Percentiles rank a stretch among this genome's conserved stretches.
These are phyloP conservation scores for Lochmaea crataegi DNA, from an alignment of 2,888 invertebrate genomes.

Conservation along the genomic window DNA sequence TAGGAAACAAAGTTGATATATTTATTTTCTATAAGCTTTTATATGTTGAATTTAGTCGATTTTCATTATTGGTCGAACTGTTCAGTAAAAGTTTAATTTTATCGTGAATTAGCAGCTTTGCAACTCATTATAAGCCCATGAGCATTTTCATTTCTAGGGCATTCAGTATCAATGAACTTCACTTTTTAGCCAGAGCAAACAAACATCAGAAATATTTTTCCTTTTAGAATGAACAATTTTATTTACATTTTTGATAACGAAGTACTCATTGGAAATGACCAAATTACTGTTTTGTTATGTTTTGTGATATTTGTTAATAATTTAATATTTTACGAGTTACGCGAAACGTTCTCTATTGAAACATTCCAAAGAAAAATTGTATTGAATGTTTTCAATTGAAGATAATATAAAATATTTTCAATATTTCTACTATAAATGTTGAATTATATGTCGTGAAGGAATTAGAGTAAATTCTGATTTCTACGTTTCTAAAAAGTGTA, in stretches of 20 bases:
- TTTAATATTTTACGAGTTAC: conserved; percentile 13
- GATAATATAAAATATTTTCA: background rate
- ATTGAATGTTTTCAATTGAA: background rate
- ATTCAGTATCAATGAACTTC: no score
- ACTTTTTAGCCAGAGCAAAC: no score
- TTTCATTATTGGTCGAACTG: no score
- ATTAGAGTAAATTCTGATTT: background rate
- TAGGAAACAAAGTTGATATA: no score
- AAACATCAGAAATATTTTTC: no score
- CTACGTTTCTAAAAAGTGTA: background rate
- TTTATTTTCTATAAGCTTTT: no score
- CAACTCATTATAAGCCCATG: no score
- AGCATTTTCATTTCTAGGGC: no score
- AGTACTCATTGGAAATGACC: background rate
- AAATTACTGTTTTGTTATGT: conserved; percentile 15
- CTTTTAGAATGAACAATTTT: background rate
- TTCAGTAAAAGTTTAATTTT: no score
- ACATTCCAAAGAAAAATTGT: background rate
- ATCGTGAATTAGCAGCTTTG: no score
- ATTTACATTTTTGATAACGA: background rate
- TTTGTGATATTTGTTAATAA: conserved; percentile 33
- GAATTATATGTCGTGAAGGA: background rate
- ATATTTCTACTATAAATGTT: background rate
- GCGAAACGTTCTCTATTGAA: conserved; percentile 17
- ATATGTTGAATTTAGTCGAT: no score